These are phyloP conservation scores for Sebastolobus altivelis DNA, from an alignment of 2,797 vertebrate genomes.

Conservation along the genomic window DNA sequence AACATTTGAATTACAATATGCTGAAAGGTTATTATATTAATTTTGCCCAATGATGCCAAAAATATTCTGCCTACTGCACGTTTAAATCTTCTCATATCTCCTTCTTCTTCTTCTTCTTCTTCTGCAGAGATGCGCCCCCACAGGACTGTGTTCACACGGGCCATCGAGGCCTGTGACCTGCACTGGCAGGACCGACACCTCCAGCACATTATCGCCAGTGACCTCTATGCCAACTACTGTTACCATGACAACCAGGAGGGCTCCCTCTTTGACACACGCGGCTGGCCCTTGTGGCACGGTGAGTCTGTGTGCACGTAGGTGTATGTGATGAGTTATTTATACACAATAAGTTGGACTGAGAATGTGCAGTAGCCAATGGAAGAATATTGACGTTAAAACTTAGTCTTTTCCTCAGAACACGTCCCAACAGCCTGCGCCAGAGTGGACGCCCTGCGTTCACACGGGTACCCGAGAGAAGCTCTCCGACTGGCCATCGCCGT, in stretches of 20 bases:
- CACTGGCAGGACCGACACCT: slow-evolving; percentile 99
- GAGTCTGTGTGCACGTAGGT: slow-evolving; percentile 73
- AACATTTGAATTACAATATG: no score
- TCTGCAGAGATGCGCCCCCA: slow-evolving; percentile 92
- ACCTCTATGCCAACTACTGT: slow-evolving; percentile 98
- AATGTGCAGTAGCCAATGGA: neutral
- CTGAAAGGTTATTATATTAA: no score
- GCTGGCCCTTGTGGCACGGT: slow-evolving; percentile 99
- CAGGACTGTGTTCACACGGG: slow-evolving; percentile 97
- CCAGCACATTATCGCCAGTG: slow-evolving; percentile 97
- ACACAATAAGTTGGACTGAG: neutral
- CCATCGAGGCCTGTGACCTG: slow-evolving; percentile 98
- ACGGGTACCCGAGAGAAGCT: slow-evolving; percentile 97
- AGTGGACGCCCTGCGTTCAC: slow-evolving; percentile 96
- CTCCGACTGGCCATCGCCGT: slow-evolving; percentile 96
- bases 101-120: slow-evolving; percentile 65
- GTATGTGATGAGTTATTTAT: slow-evolving; percentile 12
- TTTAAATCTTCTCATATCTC: neutral
- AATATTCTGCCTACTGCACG: no score
- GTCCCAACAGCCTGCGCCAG: slow-evolving; percentile 97
- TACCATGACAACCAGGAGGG: slow-evolving; percentile 97
- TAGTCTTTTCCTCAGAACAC: slow-evolving; percentile 85
- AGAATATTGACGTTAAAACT: neutral
- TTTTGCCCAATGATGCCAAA: no score
- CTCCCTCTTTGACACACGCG: slow-evolving; percentile 94